Conservation (phyloP, 1,140 invertebrate genomes). For the Leucophenga varia region DNA sequence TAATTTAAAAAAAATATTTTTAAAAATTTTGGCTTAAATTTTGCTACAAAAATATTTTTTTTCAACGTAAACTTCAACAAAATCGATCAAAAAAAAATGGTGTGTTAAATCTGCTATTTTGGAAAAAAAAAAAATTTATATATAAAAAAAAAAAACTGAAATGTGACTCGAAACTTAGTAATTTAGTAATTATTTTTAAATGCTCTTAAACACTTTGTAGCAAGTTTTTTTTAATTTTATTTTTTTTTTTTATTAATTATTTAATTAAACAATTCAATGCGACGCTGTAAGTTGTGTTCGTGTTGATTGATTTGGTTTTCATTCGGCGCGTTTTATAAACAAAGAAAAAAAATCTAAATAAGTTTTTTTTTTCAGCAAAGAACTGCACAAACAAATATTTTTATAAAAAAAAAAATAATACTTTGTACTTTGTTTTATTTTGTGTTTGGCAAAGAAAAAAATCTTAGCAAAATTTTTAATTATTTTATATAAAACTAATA, state of each 20-base stretch:
- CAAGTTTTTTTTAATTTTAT: too few relatives aligned
- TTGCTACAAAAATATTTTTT: conserved; percentile 17
- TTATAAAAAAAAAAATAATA: background rate
- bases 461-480: conserved; percentile 3
- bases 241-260: too few relatives aligned
- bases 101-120: conserved; percentile 43
- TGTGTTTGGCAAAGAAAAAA: conserved; percentile 7
- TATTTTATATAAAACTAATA: conserved; percentile 1
- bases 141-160: conserved; percentile 5
- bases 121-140: conserved; percentile 10
- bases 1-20: conserved; percentile 23
- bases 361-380: conserved; percentile 1
- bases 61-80: too few relatives aligned
- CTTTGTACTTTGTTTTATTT: too few relatives aligned
- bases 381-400: too few relatives aligned
- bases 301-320: conserved; percentile 55
- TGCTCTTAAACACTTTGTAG: too few relatives aligned
- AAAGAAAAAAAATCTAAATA: too few relatives aligned
- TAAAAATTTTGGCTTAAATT: conserved; percentile 28
- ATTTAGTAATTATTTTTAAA: too few relatives aligned
- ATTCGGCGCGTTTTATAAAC: conserved; percentile 42
- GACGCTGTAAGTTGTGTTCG: too few relatives aligned
- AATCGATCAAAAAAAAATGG: conserved; percentile 23
- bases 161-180: too few relatives aligned
- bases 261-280: too few relatives aligned